phyloP scores from a whole-genome alignment of 2,888 invertebrate genomes.

The Seira sanloemensis region DNA sequence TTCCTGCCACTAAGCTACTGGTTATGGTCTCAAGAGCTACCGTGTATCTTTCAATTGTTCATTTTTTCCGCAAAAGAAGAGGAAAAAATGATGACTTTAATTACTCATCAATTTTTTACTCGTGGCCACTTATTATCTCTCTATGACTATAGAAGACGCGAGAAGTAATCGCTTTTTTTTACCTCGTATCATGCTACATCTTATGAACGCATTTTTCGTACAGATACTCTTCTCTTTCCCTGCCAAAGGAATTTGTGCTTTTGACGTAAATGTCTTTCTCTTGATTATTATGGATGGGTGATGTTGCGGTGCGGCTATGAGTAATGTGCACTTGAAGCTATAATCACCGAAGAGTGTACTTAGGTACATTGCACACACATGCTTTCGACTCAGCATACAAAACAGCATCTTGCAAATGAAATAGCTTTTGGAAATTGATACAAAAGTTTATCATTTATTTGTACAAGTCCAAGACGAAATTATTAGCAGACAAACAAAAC shows the following conservation, averaged over 20 bases:
- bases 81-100: neutral
- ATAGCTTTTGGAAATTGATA: too few relatives aligned
- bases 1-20: neutral
- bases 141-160: neutral
- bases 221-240: too few relatives aligned
- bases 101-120: conserved; percentile 1
- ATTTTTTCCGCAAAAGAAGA: neutral
- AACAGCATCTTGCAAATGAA: too few relatives aligned
- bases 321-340: too few relatives aligned
- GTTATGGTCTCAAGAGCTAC: neutral
- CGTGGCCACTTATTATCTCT: conserved; percentile 4
- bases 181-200: neutral
- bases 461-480: too few relatives aligned
- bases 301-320: neutral
- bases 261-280: neutral
- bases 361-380: neutral
- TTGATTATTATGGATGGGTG: neutral
- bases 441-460: too few relatives aligned
- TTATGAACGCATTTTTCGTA: neutral
- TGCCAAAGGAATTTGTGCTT: too few relatives aligned
- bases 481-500: too few relatives aligned
- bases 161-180: neutral
- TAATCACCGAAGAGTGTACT: neutral
- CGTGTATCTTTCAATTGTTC: neutral
- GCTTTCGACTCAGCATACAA: too few relatives aligned